Percentiles rank a stretch among this genome's conserved stretches.
phyloP scores from a whole-genome alignment of 2,113 vertebrate species.

The Corythornis cristatus region DNA sequence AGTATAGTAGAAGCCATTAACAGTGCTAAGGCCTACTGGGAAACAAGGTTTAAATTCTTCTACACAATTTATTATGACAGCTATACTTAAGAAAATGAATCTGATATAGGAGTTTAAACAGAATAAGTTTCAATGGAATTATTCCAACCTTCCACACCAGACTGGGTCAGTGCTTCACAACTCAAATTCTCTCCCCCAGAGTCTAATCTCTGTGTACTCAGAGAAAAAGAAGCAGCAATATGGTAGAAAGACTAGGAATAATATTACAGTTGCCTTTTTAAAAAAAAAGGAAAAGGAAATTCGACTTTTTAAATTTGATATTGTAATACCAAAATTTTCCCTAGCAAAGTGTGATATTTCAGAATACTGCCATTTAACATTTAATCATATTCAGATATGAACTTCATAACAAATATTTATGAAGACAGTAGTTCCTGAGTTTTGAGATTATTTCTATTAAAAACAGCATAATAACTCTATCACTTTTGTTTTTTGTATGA shows the following conservation, averaged over 20 bases:
- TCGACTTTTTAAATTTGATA: not conserved
- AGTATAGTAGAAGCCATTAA: not conserved
- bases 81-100: not conserved
- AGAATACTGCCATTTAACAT: constrained; percentile 19
- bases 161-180: not conserved
- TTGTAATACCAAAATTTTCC: constrained; percentile 10
- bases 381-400: constrained; percentile 23
- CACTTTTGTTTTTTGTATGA: not conserved
- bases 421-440: not conserved
- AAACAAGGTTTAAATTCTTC: not conserved
- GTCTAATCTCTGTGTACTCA: not conserved
- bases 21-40: not conserved
- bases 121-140: not conserved
- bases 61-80: not conserved
- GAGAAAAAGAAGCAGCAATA: not conserved
- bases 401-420: constrained; percentile 36
- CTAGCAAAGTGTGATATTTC: not conserved
- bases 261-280: not conserved
- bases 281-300: not conserved
- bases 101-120: not conserved
- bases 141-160: not conserved
- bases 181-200: not conserved
- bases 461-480: not conserved
- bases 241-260: not conserved
- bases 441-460: constrained; percentile 47